phyloP scores from a whole-genome alignment of 1,140 invertebrate species.

The Cherax destructor region DNA sequence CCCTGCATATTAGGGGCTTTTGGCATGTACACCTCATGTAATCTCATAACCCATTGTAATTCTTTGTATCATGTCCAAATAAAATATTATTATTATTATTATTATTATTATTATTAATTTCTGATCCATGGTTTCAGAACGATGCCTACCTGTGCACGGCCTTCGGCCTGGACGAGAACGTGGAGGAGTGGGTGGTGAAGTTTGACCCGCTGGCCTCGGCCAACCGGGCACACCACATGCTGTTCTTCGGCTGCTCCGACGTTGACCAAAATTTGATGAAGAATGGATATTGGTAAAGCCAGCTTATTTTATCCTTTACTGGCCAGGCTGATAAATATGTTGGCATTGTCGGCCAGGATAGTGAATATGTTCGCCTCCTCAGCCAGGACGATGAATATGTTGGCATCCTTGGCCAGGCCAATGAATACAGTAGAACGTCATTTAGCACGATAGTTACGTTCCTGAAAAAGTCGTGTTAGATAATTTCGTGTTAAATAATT shows the following conservation, averaged over 20 bases:
- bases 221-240: conserved; percentile 79
- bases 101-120: neutral
- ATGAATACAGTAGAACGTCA: no score
- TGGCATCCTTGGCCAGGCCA: no score
- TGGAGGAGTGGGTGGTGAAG: conserved; percentile 74
- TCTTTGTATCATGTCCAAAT: neutral
- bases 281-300: conserved; percentile 73
- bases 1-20: neutral
- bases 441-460: no score
- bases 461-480: no score
- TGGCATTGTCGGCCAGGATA: no score
- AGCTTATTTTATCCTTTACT: neutral
- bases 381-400: no score
- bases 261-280: conserved; percentile 72
- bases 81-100: no score
- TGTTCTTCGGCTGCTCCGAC: conserved; percentile 80
- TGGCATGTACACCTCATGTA: neutral
- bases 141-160: conserved; percentile 75
- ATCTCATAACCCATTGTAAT: neutral
- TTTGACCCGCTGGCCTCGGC: conserved; percentile 75
- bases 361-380: no score
- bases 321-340: no score
- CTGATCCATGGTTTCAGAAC: conserved; percentile 69
- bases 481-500: no score
- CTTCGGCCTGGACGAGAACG: conserved; percentile 71